Conservation (phyloP, 2,888 invertebrate genomes). For the Thera obeliscata region DNA sequence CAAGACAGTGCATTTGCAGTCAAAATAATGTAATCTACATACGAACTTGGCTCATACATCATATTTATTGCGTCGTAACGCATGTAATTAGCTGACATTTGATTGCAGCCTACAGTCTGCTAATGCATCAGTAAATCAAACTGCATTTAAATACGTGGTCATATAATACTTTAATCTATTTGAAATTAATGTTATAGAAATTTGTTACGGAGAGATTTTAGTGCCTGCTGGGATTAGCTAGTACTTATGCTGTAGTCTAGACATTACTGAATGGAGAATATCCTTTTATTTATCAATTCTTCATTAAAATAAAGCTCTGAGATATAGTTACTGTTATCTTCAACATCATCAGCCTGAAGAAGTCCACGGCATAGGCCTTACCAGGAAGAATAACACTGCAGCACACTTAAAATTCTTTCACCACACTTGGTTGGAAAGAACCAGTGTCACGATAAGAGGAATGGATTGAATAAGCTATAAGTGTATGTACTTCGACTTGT, state of each 20-base stretch:
- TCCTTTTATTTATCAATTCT: neutral
- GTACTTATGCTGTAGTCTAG: neutral
- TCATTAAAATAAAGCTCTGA: no score
- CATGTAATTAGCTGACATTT: conserved; percentile 56
- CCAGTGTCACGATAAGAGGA: no score
- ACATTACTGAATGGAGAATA: neutral
- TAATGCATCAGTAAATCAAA: conserved; percentile 42
- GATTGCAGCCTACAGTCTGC: conserved; percentile 35
- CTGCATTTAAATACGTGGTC: conserved; percentile 42
- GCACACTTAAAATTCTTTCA: no score
- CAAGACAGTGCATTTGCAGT: conserved; percentile 29
- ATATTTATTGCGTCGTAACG: conserved; percentile 53
- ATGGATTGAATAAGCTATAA: no score
- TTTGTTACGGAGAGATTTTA: conserved; percentile 26
- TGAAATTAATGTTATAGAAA: conserved; percentile 28
- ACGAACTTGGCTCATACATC: conserved; percentile 48
- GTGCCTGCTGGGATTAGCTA: conserved; percentile 2
- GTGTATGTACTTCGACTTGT: no score
- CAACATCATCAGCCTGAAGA: no score
- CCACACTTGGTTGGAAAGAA: no score
- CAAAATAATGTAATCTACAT: conserved; percentile 27
- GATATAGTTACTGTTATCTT: no score
- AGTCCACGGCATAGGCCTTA: no score
- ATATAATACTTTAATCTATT: conserved; percentile 38
- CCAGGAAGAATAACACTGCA: no score